Base-by-base conservation (phyloP, 2,113 vertebrate species). In the Noturus placidus region DNA sequence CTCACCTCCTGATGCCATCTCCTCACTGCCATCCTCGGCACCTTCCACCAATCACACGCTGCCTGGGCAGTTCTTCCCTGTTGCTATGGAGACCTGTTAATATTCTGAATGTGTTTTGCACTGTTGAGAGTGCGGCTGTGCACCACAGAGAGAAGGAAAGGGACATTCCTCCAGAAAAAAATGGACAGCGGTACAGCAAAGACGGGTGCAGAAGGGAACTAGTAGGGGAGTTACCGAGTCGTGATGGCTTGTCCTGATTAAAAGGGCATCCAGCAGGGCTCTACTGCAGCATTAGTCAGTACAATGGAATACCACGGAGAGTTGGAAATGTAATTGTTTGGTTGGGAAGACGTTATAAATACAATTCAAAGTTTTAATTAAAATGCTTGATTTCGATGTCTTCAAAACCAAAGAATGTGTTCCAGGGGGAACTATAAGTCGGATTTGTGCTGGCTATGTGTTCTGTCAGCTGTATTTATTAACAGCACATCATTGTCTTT, bases 81-180 rank as follows among this genome's bases (percentile, higher is more conserved):
- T 95, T 94, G 94, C 94, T 91, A 94, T 94, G 93, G 94, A 85
- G 90, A 94, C 94, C 91, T 93, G 93, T 95, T 95, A 94, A 94
- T 94, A 95, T 95, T 94, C 94, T 57, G 82, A 72, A 85, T 88
- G 92, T 93, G 94, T 94, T 94, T 91, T 89, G 88, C 89, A 70
- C 90, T 69, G 91, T 89, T 86, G 83, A 90, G 83, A 90, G 87
- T 82, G 52, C 86, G 84, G 87, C 81, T 15, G 59, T 88, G 90
- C 56, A 63, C 90, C 27, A 88, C 87, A 83, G 91, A 89, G 84
- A 89, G 93, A 94, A 94, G 91, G 54, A 94, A 94, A 90, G 93
- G 79, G 93, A 93, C 91, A 93, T 93, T 94, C 91, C 93, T 93
- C 89, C 88, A 86, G 90, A 90, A 91, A 20, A 57, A n/a, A 57